phyloP scores from a whole-genome alignment of 2,888 invertebrate species.

The Argyresthia albistria region DNA sequence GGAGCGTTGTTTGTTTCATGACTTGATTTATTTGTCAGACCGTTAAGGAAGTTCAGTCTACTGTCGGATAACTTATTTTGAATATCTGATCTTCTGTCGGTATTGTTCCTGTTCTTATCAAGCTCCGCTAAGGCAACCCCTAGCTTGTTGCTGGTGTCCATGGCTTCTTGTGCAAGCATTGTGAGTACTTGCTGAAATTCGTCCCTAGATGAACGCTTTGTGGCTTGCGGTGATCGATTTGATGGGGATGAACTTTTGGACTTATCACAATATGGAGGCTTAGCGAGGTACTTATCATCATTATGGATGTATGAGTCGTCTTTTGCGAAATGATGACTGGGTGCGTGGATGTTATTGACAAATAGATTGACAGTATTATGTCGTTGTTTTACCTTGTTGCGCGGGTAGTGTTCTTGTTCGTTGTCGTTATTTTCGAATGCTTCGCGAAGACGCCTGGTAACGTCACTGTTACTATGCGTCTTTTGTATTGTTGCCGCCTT shows the following conservation, averaged over 20 bases:
- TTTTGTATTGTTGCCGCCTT: constrained; percentile 69
- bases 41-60: constrained; percentile 58
- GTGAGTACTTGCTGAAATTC: constrained; percentile 80
- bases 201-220: constrained; percentile 59
- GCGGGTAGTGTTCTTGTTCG: constrained; percentile 51
- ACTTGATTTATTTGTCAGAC: constrained; percentile 43
- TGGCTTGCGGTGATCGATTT: constrained; percentile 67
- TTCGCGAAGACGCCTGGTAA: constrained; percentile 61
- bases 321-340: constrained; percentile 62
- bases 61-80: constrained; percentile 64
- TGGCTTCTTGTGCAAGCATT: constrained; percentile 82
- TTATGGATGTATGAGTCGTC: constrained; percentile 66
- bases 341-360: constrained; percentile 58
- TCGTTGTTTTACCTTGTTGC: constrained; percentile 68
- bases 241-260: constrained; percentile 72
- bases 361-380: constrained; percentile 64
- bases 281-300: constrained; percentile 61
- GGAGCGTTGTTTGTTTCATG: constrained; percentile 27
- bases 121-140: constrained; percentile 77
- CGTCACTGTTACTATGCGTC: constrained; percentile 74
- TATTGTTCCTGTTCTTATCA: constrained; percentile 54
- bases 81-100: constrained; percentile 50
- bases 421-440: constrained; percentile 59
- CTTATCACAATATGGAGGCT: constrained; percentile 64
- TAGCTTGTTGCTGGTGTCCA: constrained; percentile 80